Evolutionary conservation across 2,797 vertebrate genomes (phyloP).

Genomic region (Hylomyscus alleni): DNA sequence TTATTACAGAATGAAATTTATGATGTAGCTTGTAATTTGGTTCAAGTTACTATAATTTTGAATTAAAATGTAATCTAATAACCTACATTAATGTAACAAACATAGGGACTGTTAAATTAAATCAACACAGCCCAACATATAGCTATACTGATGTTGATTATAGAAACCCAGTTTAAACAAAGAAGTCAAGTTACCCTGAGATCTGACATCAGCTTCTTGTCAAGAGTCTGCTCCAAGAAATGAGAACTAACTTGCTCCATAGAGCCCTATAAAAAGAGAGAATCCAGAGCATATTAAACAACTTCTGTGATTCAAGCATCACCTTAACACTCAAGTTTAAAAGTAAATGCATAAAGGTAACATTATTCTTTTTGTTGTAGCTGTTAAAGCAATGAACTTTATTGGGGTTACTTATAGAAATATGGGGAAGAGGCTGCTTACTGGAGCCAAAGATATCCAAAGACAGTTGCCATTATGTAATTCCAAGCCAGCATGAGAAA

Average conservation of each 20-base stretch:
- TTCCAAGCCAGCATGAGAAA: neutral
- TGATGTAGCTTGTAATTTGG: conserved; percentile 71
- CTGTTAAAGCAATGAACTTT: neutral
- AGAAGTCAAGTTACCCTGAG: conserved; percentile 92
- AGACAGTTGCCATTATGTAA: neutral
- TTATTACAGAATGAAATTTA: conserved; percentile 63
- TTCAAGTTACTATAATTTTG: conserved; percentile 74
- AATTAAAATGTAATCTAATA: conserved; percentile 76
- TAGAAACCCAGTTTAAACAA: conserved; percentile 51
- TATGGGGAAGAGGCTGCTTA: neutral
- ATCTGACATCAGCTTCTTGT: conserved; percentile 99
- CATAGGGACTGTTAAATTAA: conserved; percentile 56
- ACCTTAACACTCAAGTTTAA: conserved; percentile 53
- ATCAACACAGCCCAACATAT: neutral
- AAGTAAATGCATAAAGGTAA: neutral
- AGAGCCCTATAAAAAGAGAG: conserved; percentile 91
- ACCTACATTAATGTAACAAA: conserved; percentile 69
- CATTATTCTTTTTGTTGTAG: neutral
- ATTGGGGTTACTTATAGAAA: neutral
- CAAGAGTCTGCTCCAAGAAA: conserved; percentile 98
- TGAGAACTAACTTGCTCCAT: conserved; percentile 98
- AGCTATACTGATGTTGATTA: conserved; percentile 36
- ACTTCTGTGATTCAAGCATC: conserved; percentile 20
- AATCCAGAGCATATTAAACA: conserved; percentile 57
- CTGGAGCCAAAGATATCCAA: neutral